Conservation (phyloP, 2,113 vertebrate genomes). For the Microcebus lehilahytsara region DNA sequence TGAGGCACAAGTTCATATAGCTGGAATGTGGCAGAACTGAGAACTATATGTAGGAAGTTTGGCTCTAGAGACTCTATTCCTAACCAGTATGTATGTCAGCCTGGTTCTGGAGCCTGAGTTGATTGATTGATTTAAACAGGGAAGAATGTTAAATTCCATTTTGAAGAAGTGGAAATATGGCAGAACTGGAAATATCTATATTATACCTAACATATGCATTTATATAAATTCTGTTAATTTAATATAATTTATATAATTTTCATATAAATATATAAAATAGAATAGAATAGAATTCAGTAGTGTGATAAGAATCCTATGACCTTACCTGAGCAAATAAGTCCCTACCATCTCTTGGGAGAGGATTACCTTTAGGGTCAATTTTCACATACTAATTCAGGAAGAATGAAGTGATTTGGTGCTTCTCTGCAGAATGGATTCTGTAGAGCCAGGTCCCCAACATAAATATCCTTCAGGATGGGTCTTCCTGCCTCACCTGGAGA, state of each 20-base stretch:
- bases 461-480: constrained; percentile 33
- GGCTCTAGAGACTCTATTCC: not conserved
- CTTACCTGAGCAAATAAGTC: not conserved
- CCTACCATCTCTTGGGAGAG: not conserved
- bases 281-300: not conserved
- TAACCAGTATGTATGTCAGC: not conserved
- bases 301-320: not conserved
- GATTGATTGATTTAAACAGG: not conserved
- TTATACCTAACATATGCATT: not conserved
- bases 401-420: not conserved
- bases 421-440: not conserved
- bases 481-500: constrained; percentile 56
- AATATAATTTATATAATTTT: not conserved
- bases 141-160: not conserved
- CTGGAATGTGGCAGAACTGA: not conserved
- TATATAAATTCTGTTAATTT: not conserved
- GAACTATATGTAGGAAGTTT: not conserved
- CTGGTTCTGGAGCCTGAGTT: not conserved
- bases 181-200: not conserved
- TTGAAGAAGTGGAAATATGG: not conserved
- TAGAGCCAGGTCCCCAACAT: not conserved
- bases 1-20: not conserved
- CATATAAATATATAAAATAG: not conserved
- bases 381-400: not conserved
- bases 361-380: not conserved